Evolutionary conservation across 2,797 vertebrate species (phyloP).

Genomic region (Anas capensis): DNA sequence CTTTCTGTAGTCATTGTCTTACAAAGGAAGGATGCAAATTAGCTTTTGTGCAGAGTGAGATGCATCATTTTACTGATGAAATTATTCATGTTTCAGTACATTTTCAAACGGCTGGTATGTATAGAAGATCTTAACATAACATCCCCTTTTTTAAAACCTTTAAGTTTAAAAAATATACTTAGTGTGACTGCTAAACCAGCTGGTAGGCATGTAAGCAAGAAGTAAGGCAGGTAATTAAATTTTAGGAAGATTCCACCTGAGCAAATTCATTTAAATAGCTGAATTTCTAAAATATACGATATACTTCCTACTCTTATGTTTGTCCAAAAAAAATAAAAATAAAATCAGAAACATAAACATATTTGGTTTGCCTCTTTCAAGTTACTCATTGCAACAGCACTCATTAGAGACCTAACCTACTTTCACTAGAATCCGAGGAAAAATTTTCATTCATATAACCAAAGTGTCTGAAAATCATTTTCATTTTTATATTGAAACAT

Average conservation of each 20-base stretch:
- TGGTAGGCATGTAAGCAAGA: not conserved
- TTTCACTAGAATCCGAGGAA: not conserved
- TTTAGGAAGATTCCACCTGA: not conserved
- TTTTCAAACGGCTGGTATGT: not conserved
- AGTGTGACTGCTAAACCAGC: not conserved
- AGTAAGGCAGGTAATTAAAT: not conserved
- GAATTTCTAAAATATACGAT: not conserved
- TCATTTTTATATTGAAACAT: not conserved
- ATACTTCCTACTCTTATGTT: not conserved
- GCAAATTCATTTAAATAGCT: not conserved
- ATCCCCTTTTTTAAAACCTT: not conserved
- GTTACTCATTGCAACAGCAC: not conserved
- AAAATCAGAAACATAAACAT: not conserved
- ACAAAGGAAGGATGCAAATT: not conserved
- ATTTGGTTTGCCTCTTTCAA: not conserved
- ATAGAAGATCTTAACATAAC: accelerated
- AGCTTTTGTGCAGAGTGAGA: not conserved
- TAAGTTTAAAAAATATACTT: not conserved
- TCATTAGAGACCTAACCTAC: not conserved
- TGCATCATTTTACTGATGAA: not conserved
- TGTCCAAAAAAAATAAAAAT: not conserved
- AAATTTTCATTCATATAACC: not conserved
- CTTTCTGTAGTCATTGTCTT: not conserved
- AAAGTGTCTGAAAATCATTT: not conserved
- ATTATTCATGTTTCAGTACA: not conserved